phyloP scores from a whole-genome alignment of 2,888 invertebrate genomes.

The Thereva nobilitata region DNA sequence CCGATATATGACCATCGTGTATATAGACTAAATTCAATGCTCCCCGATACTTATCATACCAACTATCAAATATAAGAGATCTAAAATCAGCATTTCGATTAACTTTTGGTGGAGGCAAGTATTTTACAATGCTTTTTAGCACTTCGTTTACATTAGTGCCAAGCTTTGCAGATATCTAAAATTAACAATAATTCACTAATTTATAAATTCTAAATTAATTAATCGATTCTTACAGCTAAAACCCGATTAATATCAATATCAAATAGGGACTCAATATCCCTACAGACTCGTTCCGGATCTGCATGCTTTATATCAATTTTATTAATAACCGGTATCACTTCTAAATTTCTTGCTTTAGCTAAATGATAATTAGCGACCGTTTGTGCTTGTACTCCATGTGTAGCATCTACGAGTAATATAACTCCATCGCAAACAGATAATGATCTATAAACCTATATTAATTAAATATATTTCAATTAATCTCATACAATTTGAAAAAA shows the following conservation, averaged over 20 bases:
- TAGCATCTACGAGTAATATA: constrained; percentile 92
- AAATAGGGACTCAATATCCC: constrained; percentile 81
- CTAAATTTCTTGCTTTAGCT: constrained; percentile 79
- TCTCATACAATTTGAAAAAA: too few species aligned
- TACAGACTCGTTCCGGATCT: constrained; percentile 78
- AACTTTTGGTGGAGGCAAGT: constrained; percentile 75
- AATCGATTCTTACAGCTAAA: constrained; percentile 64
- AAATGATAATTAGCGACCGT: constrained; percentile 96
- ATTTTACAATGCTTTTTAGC: constrained; percentile 75
- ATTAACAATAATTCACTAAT: background rate
- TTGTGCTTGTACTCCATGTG: constrained; percentile 95
- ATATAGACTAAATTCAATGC: constrained; percentile 77
- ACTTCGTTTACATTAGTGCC: constrained; percentile 83
- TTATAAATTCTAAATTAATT: constrained; percentile 7
- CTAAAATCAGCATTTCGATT: constrained; percentile 67
- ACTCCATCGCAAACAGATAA: constrained; percentile 94
- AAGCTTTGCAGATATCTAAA: constrained; percentile 83
- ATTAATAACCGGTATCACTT: constrained; percentile 90
- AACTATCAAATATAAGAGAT: constrained; percentile 90
- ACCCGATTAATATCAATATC: constrained; percentile 74
- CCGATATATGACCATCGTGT: constrained; percentile 71
- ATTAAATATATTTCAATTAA: background rate
- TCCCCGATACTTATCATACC: constrained; percentile 88
- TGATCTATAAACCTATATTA: constrained; percentile 74
- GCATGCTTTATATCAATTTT: constrained; percentile 95